Percentiles rank a stretch among this genome's conserved stretches.
Evolutionary conservation across 2,113 vertebrate genomes (phyloP).

Genomic region (Plecturocebus donacophilus): DNA sequence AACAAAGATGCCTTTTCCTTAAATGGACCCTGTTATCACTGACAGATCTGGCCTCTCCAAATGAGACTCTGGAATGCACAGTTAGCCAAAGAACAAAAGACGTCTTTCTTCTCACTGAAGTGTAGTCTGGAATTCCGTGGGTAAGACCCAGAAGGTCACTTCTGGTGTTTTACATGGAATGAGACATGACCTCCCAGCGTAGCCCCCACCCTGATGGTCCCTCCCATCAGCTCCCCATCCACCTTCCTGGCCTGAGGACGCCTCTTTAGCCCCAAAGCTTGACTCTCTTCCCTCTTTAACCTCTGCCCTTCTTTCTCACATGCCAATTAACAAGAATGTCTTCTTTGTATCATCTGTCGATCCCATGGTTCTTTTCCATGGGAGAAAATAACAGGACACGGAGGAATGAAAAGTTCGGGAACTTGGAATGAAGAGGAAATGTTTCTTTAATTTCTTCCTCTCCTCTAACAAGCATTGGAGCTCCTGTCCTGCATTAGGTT

Average conservation of each 20-base stretch:
- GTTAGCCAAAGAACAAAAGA: conserved; percentile 68
- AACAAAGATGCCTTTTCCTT: conserved; percentile 38
- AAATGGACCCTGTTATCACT: not conserved
- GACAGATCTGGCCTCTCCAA: conserved; percentile 19
- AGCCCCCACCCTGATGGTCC: not conserved
- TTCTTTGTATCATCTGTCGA: not conserved
- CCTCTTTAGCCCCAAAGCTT: not conserved
- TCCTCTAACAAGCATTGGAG: not conserved
- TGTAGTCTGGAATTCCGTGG: not conserved
- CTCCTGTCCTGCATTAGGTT: not conserved
- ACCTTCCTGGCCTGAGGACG: not conserved
- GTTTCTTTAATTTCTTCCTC: not conserved
- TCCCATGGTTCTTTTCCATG: not conserved
- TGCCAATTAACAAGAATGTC: conserved; percentile 25
- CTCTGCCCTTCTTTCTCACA: conserved; percentile 35
- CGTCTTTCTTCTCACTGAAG: conserved; percentile 53
- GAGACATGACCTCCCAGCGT: not conserved
- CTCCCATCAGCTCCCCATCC: not conserved
- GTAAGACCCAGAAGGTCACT: not conserved
- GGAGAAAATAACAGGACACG: not conserved
- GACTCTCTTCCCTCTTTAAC: not conserved
- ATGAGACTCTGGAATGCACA: conserved; percentile 46
- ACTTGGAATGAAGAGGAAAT: not conserved
- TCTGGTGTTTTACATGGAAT: not conserved
- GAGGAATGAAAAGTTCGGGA: not conserved